Base-by-base conservation (phyloP, 2,113 vertebrate genomes). In the Perognathus longimembris region DNA sequence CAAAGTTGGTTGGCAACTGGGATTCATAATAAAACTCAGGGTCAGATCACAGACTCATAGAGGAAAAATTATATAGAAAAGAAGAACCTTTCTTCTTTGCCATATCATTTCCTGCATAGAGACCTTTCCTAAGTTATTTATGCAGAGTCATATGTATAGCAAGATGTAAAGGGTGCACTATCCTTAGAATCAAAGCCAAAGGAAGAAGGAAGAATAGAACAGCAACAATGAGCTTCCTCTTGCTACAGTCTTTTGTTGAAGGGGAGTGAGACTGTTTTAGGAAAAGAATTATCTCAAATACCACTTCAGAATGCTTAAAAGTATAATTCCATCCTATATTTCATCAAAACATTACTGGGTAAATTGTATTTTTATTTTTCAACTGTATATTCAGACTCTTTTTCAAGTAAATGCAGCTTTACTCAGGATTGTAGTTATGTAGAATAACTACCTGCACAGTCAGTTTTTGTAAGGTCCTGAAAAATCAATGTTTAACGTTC, bases 131-230 rank as follows among this genome's bases (percentile, higher is more conserved):
- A 57, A 90, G 92, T 97, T 89, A 98, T 97, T 97, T 97, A 97
- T 97, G 90, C 92, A 98, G 86, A 97, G 78, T 95, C 93, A 92
- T 97, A 97, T 95, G 90, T 96, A 77, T 89, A 94, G 94, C 54
- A 97, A 97, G 95, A 98, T 97, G 91, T n/a, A 98, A 98, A 98
- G 97, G 90, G 90, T 32, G 14, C 32, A 75, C 94, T 96, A 93
- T 96, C 95, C 95, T 97, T 96, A 96, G 92, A 97, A 97, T 96
- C 93, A 98, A 97, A 98, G 88, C 74, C 88, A 95, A 94, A 85
- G 73, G 80, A 97, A 97, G 93, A 97, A 85, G 59, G 74, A 90
- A 94, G 75, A 63, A 90, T 86, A 96, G 93, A 93, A 81, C 30
- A 63, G 54, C 36, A 87, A 88, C 93, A 97, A 97, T 97, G 94